Percentiles rank a stretch among this genome's conserved stretches.
Conservation (phyloP, 2,888 invertebrate genomes). For the Marasmarcha lunaedactyla region DNA sequence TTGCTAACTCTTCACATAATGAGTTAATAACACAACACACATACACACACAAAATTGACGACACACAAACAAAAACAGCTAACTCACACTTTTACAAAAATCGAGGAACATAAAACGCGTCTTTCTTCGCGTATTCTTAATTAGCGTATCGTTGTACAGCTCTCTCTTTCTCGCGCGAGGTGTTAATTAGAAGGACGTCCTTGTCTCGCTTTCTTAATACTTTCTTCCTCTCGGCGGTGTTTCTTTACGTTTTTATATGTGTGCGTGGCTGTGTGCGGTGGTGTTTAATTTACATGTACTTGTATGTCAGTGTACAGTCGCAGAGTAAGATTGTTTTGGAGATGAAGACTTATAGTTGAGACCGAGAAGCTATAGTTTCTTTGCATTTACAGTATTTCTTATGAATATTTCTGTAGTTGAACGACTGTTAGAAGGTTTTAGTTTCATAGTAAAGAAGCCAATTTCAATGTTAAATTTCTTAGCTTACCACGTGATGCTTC, state of each 20-base stretch:
- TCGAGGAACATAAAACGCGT: constrained; percentile 65
- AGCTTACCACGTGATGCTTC: no score
- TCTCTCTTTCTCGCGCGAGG: constrained; percentile 49
- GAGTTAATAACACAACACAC: constrained; percentile 64
- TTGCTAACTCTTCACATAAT: constrained; percentile 65
- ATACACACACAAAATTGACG: constrained; percentile 36
- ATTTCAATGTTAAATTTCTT: no score
- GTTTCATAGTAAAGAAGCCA: no score
- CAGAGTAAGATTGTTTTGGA: constrained; percentile 25
- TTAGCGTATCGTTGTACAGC: constrained; percentile 67
- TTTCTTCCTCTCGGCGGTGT: constrained; percentile 70
- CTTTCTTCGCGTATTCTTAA: constrained; percentile 79
- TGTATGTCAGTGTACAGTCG: constrained; percentile 60
- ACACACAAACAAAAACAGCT: constrained; percentile 25
- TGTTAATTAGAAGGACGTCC: constrained; percentile 63
- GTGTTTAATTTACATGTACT: constrained; percentile 71
- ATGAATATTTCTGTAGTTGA: no score
- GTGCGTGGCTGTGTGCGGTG: constrained; percentile 68
- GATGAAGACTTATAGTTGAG: constrained; percentile 13
- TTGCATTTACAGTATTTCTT: no score
- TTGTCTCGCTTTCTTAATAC: constrained; percentile 70
- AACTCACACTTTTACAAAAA: constrained; percentile 37
- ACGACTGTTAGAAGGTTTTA: no score
- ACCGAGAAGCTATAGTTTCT: no score
- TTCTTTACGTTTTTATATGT: constrained; percentile 71